Evolutionary conservation across 2,797 vertebrate genomes (phyloP).

Genomic region (Cheirogaleus major): DNA sequence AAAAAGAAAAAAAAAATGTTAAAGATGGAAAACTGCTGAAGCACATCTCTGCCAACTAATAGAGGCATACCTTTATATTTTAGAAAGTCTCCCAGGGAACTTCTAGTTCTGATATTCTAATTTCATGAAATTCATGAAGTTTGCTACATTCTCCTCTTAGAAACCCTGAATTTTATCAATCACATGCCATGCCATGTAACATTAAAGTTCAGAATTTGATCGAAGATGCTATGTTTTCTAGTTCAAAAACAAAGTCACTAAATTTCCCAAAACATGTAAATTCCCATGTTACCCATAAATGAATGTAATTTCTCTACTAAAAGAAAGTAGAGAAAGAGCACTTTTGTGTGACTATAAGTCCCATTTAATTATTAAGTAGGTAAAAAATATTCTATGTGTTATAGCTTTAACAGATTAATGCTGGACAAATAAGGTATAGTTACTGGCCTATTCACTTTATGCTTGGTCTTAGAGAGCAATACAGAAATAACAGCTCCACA

Average conservation of each 20-base stretch:
- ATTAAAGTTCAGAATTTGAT: not conserved
- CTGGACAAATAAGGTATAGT: not conserved
- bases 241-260: not conserved
- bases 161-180: not conserved
- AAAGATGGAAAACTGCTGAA: not conserved
- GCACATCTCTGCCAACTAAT: not conserved
- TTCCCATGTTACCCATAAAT: not conserved
- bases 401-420: not conserved
- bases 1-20: not conserved
- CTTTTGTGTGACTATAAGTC: not conserved
- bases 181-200: not conserved
- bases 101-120: not conserved
- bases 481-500: not conserved
- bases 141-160: not conserved
- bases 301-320: not conserved
- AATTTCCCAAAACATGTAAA: not conserved
- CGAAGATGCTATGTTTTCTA: not conserved
- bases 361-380: not conserved
- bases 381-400: constrained; percentile 24
- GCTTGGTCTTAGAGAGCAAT: not conserved
- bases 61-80: not conserved
- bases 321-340: not conserved
- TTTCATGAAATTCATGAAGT: not conserved
- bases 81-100: not conserved
- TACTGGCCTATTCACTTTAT: not conserved